phyloP scores from a whole-genome alignment of 1,140 invertebrate genomes.

The Drosophila nannoptera region DNA sequence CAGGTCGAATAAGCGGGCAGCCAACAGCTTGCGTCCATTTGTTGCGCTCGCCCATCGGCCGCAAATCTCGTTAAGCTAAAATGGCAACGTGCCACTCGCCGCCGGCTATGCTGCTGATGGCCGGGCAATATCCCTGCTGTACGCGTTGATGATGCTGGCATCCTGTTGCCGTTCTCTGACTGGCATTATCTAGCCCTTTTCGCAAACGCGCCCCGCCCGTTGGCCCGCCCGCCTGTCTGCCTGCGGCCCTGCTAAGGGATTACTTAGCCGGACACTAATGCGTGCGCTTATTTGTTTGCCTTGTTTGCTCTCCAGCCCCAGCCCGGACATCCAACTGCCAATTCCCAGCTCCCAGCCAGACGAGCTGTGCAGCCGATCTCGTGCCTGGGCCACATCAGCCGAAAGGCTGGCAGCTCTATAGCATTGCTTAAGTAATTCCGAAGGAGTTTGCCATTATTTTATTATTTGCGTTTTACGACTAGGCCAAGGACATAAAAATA shows the following conservation, averaged over 20 bases:
- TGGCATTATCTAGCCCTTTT: slow-evolving; percentile 56
- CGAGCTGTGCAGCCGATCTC: slow-evolving; percentile 33
- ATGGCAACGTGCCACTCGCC: slow-evolving; percentile 71
- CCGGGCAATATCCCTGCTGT: slow-evolving; percentile 40
- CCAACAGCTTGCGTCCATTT: slow-evolving; percentile 36
- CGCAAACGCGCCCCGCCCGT: slow-evolving; percentile 48
- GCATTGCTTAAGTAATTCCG: slow-evolving; percentile 47
- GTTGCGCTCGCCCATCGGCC: slow-evolving; percentile 53
- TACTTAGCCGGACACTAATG: slow-evolving; percentile 74
- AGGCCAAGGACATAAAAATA: slow-evolving; percentile 48
- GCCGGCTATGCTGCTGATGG: slow-evolving; percentile 59
- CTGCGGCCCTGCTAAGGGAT: slow-evolving; percentile 55
- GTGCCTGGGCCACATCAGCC: slow-evolving; percentile 53
- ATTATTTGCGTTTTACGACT: slow-evolving; percentile 67
- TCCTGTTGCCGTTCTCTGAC: slow-evolving; percentile 15
- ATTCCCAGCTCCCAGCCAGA: slow-evolving; percentile 10
- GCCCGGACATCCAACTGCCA: too few relatives aligned
- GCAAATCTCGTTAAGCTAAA: slow-evolving; percentile 76
- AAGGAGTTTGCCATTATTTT: slow-evolving; percentile 60
- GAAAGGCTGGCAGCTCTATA: slow-evolving; percentile 47
- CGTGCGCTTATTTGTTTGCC: slow-evolving; percentile 70
- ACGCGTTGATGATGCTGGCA: slow-evolving; percentile 14
- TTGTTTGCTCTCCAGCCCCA: slow-evolving; percentile 15
- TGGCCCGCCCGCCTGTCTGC: slow-evolving; percentile 12
- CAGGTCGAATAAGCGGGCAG: slow-evolving; percentile 13